A percentile compares a stretch with the other conserved stretches of the same genome.
phyloP scores from a whole-genome alignment of 2,113 vertebrate genomes.

The Mola mola region DNA sequence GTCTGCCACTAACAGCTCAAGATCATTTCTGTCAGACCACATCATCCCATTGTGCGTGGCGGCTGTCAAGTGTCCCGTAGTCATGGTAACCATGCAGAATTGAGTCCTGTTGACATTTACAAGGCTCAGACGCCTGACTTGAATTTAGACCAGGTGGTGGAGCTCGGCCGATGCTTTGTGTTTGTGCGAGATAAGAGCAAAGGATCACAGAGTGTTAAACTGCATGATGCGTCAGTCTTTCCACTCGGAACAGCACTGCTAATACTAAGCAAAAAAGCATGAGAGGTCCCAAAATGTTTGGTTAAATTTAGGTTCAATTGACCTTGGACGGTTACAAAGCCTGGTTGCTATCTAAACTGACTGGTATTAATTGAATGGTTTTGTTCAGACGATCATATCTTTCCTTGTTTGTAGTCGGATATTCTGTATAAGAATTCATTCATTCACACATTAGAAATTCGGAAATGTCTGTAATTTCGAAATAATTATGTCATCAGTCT shows the following conservation, averaged over 20 bases:
- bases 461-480: no score
- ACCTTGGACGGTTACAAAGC: not conserved
- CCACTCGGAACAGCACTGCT: no score
- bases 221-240: slow-evolving; percentile 13
- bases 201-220: slow-evolving; percentile 35
- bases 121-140: slow-evolving; percentile 48
- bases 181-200: slow-evolving; percentile 52
- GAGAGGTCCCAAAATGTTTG: not conserved
- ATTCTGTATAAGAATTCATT: no score
- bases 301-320: not conserved
- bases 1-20: slow-evolving; percentile 41
- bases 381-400: no score
- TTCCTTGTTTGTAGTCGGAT: not conserved
- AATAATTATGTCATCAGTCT: no score
- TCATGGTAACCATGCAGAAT: slow-evolving; percentile 61
- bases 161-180: slow-evolving; percentile 53
- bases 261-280: no score
- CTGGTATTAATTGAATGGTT: slow-evolving; percentile 24
- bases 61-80: slow-evolving; percentile 59
- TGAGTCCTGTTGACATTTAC: slow-evolving; percentile 68
- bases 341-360: slow-evolving; percentile 6
- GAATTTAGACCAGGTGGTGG: slow-evolving; percentile 49
- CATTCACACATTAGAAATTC: no score
- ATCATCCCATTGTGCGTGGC: slow-evolving; percentile 46
- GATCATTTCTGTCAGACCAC: slow-evolving; percentile 43